Base-by-base conservation (phyloP, 2,113 vertebrate genomes). In the Ellobius talpinus region DNA sequence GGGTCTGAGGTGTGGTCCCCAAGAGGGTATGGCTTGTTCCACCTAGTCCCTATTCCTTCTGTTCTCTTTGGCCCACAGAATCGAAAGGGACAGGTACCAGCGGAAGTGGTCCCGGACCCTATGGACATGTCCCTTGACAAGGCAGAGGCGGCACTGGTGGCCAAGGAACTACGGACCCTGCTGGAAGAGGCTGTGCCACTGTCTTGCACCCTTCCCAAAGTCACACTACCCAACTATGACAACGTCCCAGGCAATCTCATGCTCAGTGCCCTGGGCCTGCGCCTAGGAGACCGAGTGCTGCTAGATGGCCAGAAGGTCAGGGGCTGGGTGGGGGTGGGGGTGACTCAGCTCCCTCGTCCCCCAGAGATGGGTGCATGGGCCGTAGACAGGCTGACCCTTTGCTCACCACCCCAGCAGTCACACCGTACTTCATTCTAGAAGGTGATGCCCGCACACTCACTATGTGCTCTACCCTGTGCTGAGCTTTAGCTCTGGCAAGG, bases 111-210 rank as follows among this genome's bases (percentile, higher is more conserved):
- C 5, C 99, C 99, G 0, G 99, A 99, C 97, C 99, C 99, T 0
- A 99, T 99, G 99, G 99, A 99, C 98, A 99, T 99, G 99, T 99
- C 98, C 55, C 98, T 99, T 98, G 99, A 99, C 95, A 99, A 99
- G 96, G 99, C 99, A 0, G 99, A 99, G 96, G 99, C 99, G 0
- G 99, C 99, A 4, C 99, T 99, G 98, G 99, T 99, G 92, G 99
- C 99, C 94, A 99, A 99, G 98, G 99, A 99, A 90, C 99, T 99
- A 77, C 99, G 99, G 93, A 99, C 99, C 33, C 95, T 99, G 96
- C 98, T 99, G 89, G 98, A 99, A 97, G 99, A 99, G 16, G 99
- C 99, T 0, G 99, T 99, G 65, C 99, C 99, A 0, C 98, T 99
- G 68, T 99, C 99, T 97, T 99, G 99, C 31, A 99, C 99, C 98